These are phyloP conservation scores for Zosterops hypoxanthus DNA, from an alignment of 2,113 vertebrate species.

Conservation along the genomic window DNA sequence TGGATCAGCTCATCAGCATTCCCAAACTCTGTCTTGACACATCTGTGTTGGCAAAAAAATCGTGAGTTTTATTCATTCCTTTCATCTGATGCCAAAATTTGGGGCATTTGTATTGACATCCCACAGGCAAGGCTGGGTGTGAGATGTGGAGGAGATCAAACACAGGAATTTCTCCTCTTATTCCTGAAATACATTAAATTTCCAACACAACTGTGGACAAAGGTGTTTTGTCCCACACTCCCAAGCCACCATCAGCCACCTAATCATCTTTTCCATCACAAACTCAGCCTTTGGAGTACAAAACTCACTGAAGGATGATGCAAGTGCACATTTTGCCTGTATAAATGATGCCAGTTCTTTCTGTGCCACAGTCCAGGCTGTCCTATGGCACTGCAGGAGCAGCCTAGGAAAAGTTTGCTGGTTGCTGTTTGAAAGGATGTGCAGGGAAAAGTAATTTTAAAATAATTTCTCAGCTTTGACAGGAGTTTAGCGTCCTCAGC, in stretches of 20 bases:
- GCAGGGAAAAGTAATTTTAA: neutral
- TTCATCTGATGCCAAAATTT: neutral
- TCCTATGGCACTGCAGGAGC: neutral
- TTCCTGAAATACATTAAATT: neutral
- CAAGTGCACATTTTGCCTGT: neutral
- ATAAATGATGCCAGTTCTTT: neutral
- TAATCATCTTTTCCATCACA: neutral
- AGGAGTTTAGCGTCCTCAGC: neutral
- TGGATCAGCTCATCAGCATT: neutral
- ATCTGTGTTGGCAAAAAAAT: neutral
- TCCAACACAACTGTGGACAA: accelerated
- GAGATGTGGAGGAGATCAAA: neutral
- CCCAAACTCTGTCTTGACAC: neutral
- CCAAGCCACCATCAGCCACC: neutral
- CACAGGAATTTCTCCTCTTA: neutral
- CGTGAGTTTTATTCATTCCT: neutral
- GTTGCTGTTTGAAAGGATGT: neutral
- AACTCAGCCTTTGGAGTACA: neutral
- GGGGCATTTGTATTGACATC: neutral
- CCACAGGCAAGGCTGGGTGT: neutral
- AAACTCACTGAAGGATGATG: neutral
- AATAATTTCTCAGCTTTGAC: neutral
- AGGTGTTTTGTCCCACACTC: neutral
- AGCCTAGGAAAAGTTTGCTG: neutral
- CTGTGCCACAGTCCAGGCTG: neutral